Conservation (phyloP, 1,140 invertebrate genomes). For the Ruditapes philippinarum region DNA sequence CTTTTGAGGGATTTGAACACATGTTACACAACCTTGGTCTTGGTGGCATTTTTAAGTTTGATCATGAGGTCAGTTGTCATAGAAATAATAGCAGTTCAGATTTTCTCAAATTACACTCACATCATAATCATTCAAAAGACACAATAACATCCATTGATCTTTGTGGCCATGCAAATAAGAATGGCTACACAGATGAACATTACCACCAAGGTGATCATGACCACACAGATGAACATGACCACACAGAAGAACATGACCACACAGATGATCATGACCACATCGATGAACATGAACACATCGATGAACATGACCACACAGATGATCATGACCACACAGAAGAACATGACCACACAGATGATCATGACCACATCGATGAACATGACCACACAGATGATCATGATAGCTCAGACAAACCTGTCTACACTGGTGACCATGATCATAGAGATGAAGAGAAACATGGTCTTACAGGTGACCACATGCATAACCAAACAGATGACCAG, state of each 20-base stretch:
- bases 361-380: neutral
- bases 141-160: neutral
- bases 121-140: conserved; percentile 16
- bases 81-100: neutral
- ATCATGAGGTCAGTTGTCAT: neutral
- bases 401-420: too few relatives aligned
- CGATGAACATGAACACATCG: neutral
- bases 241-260: conserved; percentile 10
- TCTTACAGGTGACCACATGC: conserved; percentile 1
- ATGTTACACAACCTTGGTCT: conserved; percentile 36
- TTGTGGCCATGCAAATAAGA: neutral
- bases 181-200: neutral
- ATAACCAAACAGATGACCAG: conserved; percentile 25
- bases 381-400: conserved; percentile 15
- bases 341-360: neutral
- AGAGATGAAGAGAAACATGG: conserved; percentile 8
- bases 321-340: neutral
- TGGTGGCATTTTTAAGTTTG: neutral
- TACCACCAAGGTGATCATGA: neutral
- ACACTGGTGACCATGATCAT: conserved; percentile 15
- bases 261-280: conserved; percentile 18
- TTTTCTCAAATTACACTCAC: neutral
- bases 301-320: conserved; percentile 35
- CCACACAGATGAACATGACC: conserved; percentile 16
- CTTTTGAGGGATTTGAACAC: conserved; percentile 50